Percentiles rank a stretch among this genome's conserved stretches.
Evolutionary conservation across 1,140 invertebrate genomes (phyloP).

Genomic region (Zaprionus vittiger): DNA sequence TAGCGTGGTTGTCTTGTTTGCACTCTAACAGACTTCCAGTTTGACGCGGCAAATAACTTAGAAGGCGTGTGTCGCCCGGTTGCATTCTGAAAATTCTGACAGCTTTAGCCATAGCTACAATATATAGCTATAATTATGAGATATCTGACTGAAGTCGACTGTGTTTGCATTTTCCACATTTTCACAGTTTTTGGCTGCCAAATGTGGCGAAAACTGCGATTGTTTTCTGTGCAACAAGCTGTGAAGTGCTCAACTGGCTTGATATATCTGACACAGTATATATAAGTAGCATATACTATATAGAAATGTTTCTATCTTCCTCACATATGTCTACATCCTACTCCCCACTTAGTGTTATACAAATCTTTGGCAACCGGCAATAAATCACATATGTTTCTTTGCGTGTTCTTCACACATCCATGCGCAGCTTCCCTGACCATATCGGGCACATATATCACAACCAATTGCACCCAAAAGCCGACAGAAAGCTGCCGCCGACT

Average conservation of each 20-base stretch:
- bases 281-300: background rate
- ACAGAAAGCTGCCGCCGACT: conserved; percentile 27
- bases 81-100: conserved; percentile 22
- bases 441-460: conserved; percentile 26
- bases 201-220: background rate
- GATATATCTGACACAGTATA: background rate
- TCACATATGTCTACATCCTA: background rate
- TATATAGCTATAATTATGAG: background rate
- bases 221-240: background rate
- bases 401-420: conserved; percentile 29
- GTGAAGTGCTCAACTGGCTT: background rate
- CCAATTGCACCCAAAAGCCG: conserved; percentile 20
- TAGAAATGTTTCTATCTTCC: too few species aligned
- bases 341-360: background rate
- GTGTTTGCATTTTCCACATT: background rate
- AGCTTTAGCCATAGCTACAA: background rate
- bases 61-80: conserved; percentile 34
- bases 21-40: conserved; percentile 70
- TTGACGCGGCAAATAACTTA: conserved; percentile 58
- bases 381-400: background rate
- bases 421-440: conserved; percentile 22
- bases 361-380: background rate
- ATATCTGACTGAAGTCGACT: background rate
- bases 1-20: conserved; percentile 72
- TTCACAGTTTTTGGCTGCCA: background rate